These are phyloP conservation scores for Egretta garzetta DNA, from an alignment of 2,113 vertebrate species.

Conservation along the genomic window DNA sequence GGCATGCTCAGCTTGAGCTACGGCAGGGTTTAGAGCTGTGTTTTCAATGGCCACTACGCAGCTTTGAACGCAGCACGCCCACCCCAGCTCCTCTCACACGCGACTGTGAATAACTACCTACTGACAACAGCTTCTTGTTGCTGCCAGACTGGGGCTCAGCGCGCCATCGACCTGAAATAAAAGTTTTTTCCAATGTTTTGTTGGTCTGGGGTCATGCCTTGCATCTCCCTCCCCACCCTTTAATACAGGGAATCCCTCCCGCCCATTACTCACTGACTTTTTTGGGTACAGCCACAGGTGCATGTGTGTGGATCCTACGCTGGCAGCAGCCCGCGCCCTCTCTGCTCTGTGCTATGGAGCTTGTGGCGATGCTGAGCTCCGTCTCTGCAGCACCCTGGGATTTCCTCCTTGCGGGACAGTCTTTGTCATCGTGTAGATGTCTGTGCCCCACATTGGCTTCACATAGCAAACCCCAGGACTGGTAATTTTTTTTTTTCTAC, in stretches of 20 bases:
- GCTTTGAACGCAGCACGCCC: background rate
- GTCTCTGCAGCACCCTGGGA: background rate
- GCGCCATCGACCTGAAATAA: background rate
- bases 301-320: accelerated
- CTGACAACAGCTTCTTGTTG: background rate
- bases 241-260: background rate
- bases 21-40: background rate
- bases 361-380: background rate
- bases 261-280: background rate
- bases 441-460: background rate
- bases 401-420: background rate
- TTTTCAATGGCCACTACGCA: accelerated
- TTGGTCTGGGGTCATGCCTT: background rate
- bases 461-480: background rate
- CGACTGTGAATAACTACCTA: background rate
- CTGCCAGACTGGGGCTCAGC: background rate
- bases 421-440: accelerated
- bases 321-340: background rate
- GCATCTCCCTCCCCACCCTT: background rate
- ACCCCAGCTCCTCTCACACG: background rate
- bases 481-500: background rate
- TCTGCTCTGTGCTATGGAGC: accelerated
- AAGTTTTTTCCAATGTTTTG: background rate
- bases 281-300: background rate
- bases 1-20: background rate